Conservation (phyloP, 2,888 invertebrate species). For the Drosophila longiperda region DNA sequence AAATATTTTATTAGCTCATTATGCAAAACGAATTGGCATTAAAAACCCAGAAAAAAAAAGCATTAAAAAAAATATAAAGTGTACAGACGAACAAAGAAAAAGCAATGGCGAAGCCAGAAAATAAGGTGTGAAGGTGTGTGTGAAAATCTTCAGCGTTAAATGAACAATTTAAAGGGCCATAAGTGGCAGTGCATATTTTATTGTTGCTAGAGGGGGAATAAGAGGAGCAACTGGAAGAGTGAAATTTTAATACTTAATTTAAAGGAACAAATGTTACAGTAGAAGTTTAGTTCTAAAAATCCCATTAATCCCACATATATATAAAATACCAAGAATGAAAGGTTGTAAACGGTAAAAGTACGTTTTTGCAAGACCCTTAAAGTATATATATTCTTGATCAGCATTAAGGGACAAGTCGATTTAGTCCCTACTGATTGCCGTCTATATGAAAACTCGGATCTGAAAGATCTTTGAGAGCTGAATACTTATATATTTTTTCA, state of each 20-base stretch:
- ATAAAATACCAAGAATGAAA: not conserved
- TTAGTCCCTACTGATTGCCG: not conserved
- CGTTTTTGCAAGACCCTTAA: not conserved
- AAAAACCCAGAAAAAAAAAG: constrained; percentile 23
- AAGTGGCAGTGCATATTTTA: constrained; percentile 33
- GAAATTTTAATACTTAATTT: not conserved
- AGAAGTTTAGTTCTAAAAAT: not conserved
- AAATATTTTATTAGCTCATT: constrained; percentile 81
- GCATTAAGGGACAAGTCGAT: not conserved
- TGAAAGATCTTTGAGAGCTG: not conserved
- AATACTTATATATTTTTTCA: not conserved
- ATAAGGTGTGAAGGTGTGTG: constrained; percentile 1
- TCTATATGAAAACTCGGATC: not conserved
- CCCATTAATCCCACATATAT: not conserved
- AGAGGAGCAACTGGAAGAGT: not conserved
- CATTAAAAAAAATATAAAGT: not conserved
- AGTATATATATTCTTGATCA: not conserved
- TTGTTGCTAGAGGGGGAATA: not conserved
- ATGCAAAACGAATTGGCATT: constrained; percentile 74
- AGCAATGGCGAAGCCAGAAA: constrained; percentile 5
- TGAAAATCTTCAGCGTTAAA: constrained; percentile 38
- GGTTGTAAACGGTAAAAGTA: not conserved
- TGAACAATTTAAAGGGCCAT: constrained; percentile 45
- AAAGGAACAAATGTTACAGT: not conserved
- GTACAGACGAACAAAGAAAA: not conserved